Conservation (phyloP, 2,113 vertebrate species). For the Choloepus hoffmanni region DNA sequence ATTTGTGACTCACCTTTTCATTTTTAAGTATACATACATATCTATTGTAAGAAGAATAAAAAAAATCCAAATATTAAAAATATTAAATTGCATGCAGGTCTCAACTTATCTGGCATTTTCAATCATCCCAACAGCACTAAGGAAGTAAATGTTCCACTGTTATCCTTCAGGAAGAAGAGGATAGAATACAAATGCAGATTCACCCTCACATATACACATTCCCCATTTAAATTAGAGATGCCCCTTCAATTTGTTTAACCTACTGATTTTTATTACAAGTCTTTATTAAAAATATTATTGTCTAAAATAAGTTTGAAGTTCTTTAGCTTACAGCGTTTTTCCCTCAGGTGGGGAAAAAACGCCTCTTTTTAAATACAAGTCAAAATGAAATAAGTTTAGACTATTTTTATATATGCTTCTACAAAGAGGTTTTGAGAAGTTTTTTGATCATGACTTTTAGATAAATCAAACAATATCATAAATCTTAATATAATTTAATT, state of each 20-base stretch:
- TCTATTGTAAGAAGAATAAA: not conserved
- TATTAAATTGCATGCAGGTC: not conserved
- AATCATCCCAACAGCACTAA: not conserved
- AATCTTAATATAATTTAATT: slow-evolving; percentile 47
- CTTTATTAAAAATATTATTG: not conserved
- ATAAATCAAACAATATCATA: not conserved
- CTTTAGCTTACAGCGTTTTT: not conserved
- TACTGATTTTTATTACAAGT: not conserved
- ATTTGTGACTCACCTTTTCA: not conserved
- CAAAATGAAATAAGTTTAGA: not conserved
- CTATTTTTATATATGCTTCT: not conserved
- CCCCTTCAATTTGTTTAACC: not conserved
- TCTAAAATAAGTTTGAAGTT: not conserved
- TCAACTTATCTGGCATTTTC: not conserved
- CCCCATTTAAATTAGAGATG: not conserved
- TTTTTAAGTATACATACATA: not conserved
- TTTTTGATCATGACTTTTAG: not conserved
- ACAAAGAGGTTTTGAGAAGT: not conserved
- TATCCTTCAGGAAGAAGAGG: not conserved
- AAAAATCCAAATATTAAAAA: slow-evolving; percentile 4
- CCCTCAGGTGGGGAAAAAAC: not conserved
- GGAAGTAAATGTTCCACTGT: fast-evolving
- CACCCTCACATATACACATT: fast-evolving
- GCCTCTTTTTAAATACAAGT: not conserved
- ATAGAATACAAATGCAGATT: not conserved